Evolutionary conservation across 2,888 invertebrate genomes (phyloP).

Genomic region (Craniophora ligustri): DNA sequence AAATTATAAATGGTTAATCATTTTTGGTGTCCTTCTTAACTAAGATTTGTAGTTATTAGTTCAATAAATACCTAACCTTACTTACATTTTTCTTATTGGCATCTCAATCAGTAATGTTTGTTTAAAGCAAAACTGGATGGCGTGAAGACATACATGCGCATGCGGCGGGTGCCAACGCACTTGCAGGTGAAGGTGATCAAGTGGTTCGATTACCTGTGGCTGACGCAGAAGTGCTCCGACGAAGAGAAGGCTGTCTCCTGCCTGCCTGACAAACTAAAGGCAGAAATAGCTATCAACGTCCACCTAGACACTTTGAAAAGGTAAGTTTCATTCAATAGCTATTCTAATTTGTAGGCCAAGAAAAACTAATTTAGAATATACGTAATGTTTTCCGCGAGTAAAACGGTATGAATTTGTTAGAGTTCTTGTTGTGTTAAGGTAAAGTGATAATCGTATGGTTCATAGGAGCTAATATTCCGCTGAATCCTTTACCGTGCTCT

Average conservation of each 20-base stretch:
- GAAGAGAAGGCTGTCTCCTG: constrained; percentile 98
- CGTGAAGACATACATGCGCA: constrained; percentile 99
- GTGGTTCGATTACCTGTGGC: constrained; percentile 99
- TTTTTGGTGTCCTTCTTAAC: no score
- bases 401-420: no score
- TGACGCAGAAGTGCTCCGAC: constrained; percentile 99
- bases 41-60: no score
- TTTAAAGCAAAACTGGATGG: constrained; percentile 98
- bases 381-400: no score
- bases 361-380: no score
- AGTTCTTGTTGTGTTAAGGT: no score
- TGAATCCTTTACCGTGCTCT: no score
- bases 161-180: constrained; percentile 98
- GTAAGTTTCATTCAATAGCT: constrained; percentile 60
- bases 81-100: background rate
- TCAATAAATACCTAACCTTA: no score
- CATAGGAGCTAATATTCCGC: no score
- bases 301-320: constrained; percentile 98
- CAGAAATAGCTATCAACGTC: constrained; percentile 99
- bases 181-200: constrained; percentile 98
- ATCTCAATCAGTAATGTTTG: constrained; percentile 47
- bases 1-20: no score
- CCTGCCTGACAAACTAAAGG: constrained; percentile 98
- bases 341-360: no score
- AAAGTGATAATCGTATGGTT: no score